These are phyloP conservation scores for Lutraria lutraria DNA, from an alignment of 2,888 invertebrate species.

Conservation along the genomic window DNA sequence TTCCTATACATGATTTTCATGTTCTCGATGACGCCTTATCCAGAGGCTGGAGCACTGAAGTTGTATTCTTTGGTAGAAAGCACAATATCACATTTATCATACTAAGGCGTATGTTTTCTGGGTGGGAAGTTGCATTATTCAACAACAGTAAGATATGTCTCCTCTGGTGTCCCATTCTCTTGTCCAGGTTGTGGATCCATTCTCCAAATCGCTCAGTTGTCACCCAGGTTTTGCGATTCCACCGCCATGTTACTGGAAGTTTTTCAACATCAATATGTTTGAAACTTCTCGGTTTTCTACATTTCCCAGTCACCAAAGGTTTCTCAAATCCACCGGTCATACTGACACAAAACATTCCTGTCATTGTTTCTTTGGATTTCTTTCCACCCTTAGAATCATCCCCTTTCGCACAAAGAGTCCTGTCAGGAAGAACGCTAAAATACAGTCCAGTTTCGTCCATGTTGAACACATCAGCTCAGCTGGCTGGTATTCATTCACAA, in stretches of 20 bases:
- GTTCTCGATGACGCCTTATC: no score
- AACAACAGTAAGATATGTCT: no score
- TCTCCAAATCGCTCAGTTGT: not conserved
- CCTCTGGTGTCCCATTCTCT: not conserved
- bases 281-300: no score
- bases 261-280: slow-evolving; percentile 12
- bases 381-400: slow-evolving; percentile 38
- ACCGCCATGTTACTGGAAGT: slow-evolving; percentile 31
- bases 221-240: slow-evolving; percentile 39
- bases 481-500: slow-evolving; percentile 19
- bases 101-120: no score
- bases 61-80: no score
- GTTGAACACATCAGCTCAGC: slow-evolving; percentile 29
- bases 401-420: slow-evolving; percentile 34
- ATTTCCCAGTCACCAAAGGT: no score
- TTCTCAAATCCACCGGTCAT: no score
- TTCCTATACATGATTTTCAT: no score
- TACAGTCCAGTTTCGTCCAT: slow-evolving; percentile 20
- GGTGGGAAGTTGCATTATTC: no score
- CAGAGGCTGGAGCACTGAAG: no score
- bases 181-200: slow-evolving; percentile 19
- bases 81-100: no score
- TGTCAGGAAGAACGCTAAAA: slow-evolving; percentile 54
- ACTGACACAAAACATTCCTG: slow-evolving; percentile 11
- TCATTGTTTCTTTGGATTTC: slow-evolving; percentile 14